Percentiles rank a stretch among this genome's conserved stretches.
phyloP scores from a whole-genome alignment of 2,888 invertebrate genomes.

The Lottia scabra region DNA sequence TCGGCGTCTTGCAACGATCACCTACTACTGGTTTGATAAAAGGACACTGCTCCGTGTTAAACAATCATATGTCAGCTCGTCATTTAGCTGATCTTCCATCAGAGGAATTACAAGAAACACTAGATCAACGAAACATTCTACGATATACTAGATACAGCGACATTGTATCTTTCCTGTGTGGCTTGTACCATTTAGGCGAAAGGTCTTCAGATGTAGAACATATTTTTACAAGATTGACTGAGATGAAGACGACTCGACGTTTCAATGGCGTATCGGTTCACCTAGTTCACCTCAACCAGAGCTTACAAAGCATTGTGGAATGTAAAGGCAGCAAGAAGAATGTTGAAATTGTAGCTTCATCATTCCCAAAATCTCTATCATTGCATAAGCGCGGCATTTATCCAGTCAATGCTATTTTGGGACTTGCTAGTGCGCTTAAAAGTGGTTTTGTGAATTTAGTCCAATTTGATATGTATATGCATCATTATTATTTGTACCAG shows the following conservation, averaged over 20 bases:
- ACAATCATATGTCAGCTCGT: constrained; percentile 54
- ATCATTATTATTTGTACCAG: constrained; percentile 46
- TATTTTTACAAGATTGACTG: constrained; percentile 44
- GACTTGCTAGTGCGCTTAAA: constrained; percentile 37
- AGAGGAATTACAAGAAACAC: constrained; percentile 35
- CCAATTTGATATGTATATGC: constrained; percentile 53
- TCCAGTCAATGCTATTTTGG: constrained; percentile 37
- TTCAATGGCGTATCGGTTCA: constrained; percentile 21
- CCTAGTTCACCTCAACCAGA: constrained; percentile 45
- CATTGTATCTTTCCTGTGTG: constrained; percentile 50
- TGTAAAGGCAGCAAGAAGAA: constrained; percentile 42
- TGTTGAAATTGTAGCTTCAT: constrained; percentile 38
- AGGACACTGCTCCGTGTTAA: constrained; percentile 43
- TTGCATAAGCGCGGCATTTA: constrained; percentile 43
- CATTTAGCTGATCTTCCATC: constrained; percentile 46
- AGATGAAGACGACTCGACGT: constrained; percentile 42
- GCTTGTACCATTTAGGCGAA: constrained; percentile 43
- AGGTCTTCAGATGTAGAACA: constrained; percentile 39
- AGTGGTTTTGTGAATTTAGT: constrained; percentile 34
- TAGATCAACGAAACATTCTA: constrained; percentile 40
- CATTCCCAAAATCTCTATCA: constrained; percentile 44
- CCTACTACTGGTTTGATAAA: constrained; percentile 21
- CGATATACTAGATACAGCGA: constrained; percentile 42
- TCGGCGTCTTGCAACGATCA: background rate
- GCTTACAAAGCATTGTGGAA: constrained; percentile 51